phyloP scores from a whole-genome alignment of 2,888 invertebrate species.

The Ferrisia virgata region DNA sequence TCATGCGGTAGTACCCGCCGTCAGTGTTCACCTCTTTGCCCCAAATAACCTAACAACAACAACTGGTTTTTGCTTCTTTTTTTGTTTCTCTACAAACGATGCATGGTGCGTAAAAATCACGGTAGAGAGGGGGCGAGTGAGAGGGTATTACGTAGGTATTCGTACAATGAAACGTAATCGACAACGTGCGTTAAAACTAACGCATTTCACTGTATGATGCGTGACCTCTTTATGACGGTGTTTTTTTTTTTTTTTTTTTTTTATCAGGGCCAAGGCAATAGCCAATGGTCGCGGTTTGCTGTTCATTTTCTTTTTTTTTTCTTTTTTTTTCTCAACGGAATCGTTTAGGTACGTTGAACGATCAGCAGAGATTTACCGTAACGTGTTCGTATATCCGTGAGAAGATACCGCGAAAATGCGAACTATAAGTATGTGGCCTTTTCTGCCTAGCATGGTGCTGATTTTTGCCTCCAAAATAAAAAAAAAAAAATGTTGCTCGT shows the following conservation, averaged over 20 bases:
- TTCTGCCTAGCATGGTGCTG: background rate
- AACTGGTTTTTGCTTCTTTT: constrained; percentile 27
- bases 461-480: background rate
- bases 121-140: background rate
- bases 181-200: constrained; percentile 15
- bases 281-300: background rate
- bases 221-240: constrained; percentile 4
- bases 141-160: too few species aligned
- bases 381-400: background rate
- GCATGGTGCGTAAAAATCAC: background rate
- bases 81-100: background rate
- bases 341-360: too few species aligned
- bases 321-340: too few species aligned
- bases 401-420: background rate
- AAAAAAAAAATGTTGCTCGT: background rate
- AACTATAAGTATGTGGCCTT: too few species aligned
- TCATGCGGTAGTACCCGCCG: background rate
- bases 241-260: background rate
- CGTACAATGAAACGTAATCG: background rate
- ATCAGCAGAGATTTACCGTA: background rate
- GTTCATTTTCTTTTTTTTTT: background rate
- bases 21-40: constrained; percentile 18
- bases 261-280: constrained; percentile 19
- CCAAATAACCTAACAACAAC: constrained; percentile 4
- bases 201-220: background rate